Evolutionary conservation across 2,888 invertebrate species (phyloP), one percentile per base, ranked within the genome.

Genomic region (Noctua janthina): DNA sequence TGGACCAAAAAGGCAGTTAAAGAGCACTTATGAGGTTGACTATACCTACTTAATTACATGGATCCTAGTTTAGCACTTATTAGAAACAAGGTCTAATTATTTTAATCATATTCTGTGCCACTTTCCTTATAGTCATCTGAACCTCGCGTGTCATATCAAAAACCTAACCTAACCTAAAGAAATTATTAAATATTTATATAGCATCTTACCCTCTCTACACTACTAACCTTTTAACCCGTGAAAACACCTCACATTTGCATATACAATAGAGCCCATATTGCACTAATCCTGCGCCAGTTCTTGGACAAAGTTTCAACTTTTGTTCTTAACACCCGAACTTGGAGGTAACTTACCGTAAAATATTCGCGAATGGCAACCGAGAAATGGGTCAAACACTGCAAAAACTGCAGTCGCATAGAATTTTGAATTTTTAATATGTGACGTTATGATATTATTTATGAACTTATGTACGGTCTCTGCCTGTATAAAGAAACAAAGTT

Each of bases 301-400:
- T 84, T 69, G 69, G n/a, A 69, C 81, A 35, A 66, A 88, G 67
- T 79, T 76, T 78, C 20, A 88, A 86, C 81, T 86, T 84, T 84
- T 75, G 84, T 79, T 87, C 82, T 81, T 88, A 86, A 86, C 67
- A 75, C 76, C 69, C 59, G 29, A 86, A 89, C 72, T 86, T 89
- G 15, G 23, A 51, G 17, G 59, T n/a, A 74, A 80, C 39, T 67
- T 89, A 72, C 79, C 66, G 56, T 78, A 83, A 79, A 74, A 76
- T 82, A 69, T n/a, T 71, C 74, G 8, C 64, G 23, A 84, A 76
- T 75, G 23, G 69, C 71, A 43, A 82, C 78, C 29, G n/a, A 70
- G 62, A 88, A 86, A 74, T 83, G 74, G 89, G 85, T 78, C 79
- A 78, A 80, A 79, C 67, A 81, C 43, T 78, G 35, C 76, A 79